Conservation (phyloP, 2,113 vertebrate genomes). For the Strix uralensis region DNA sequence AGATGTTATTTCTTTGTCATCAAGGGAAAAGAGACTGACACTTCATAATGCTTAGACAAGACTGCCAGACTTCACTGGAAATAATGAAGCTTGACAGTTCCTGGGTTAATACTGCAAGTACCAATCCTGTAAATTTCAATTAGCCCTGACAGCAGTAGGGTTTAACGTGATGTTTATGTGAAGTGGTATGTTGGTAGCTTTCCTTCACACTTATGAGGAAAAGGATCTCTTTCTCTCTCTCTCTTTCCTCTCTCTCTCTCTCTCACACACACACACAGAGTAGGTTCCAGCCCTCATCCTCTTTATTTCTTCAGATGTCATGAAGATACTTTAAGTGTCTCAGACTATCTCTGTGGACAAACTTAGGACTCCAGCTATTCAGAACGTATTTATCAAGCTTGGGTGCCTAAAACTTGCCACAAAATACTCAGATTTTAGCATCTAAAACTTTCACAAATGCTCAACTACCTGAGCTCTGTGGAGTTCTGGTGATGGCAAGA, state of each 20-base stretch:
- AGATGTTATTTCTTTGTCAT: slow-evolving; percentile 52
- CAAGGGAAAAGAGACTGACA: slow-evolving; percentile 56
- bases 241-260: neutral
- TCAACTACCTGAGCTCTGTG: neutral
- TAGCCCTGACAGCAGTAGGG: slow-evolving; percentile 31
- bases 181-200: slow-evolving; percentile 50
- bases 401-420: neutral
- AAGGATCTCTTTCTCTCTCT: neutral
- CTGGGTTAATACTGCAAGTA: slow-evolving; percentile 47
- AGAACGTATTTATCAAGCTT: neutral
- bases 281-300: neutral
- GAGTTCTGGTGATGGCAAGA: neutral
- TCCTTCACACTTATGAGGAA: slow-evolving; percentile 46
- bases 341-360: neutral
- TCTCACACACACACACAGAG: neutral
- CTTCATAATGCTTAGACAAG: slow-evolving; percentile 41
- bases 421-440: neutral
- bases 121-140: slow-evolving; percentile 50
- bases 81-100: slow-evolving; percentile 56
- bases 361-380: neutral
- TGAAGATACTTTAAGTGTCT: neutral
- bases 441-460: neutral
- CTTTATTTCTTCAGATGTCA: neutral
- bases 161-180: slow-evolving; percentile 51
- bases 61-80: slow-evolving; percentile 35